phyloP scores from a whole-genome alignment of 2,888 invertebrate species.

The Dugesia japonica region DNA sequence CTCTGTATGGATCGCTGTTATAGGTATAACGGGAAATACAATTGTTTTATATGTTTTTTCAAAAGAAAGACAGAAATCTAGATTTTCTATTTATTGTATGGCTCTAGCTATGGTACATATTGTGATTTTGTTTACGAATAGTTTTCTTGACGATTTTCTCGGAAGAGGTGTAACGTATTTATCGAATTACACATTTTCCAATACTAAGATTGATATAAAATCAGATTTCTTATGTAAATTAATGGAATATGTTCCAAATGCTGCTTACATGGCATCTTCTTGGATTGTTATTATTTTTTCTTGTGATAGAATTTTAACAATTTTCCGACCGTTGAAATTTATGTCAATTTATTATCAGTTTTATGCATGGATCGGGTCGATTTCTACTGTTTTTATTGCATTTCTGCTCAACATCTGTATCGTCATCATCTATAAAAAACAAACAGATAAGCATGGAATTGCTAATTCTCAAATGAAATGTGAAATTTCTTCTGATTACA shows the following conservation, averaged over 20 bases:
- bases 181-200: neutral
- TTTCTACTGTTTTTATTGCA: neutral
- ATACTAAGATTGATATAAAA: constrained; percentile 28
- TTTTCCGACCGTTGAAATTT: constrained; percentile 32
- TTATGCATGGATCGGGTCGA: neutral
- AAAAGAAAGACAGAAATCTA: constrained; percentile 10
- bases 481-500: neutral
- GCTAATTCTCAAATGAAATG: neutral
- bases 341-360: constrained; percentile 28
- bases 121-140: constrained; percentile 32
- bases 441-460: constrained; percentile 16
- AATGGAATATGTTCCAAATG: constrained; percentile 35
- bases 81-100: constrained; percentile 34
- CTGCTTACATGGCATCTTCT: constrained; percentile 32
- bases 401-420: constrained; percentile 29
- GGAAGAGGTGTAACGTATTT: constrained; percentile 33
- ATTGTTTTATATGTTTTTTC: constrained; percentile 27
- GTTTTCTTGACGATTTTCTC: constrained; percentile 35
- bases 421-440: constrained; percentile 16
- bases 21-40: constrained; percentile 31
- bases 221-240: constrained; percentile 33
- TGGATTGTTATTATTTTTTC: constrained; percentile 33
- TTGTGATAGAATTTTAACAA: constrained; percentile 33
- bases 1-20: constrained; percentile 22
- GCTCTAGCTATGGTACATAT: constrained; percentile 30